phyloP scores from a whole-genome alignment of 2,888 invertebrate genomes.

The Perithous albicinctus region DNA sequence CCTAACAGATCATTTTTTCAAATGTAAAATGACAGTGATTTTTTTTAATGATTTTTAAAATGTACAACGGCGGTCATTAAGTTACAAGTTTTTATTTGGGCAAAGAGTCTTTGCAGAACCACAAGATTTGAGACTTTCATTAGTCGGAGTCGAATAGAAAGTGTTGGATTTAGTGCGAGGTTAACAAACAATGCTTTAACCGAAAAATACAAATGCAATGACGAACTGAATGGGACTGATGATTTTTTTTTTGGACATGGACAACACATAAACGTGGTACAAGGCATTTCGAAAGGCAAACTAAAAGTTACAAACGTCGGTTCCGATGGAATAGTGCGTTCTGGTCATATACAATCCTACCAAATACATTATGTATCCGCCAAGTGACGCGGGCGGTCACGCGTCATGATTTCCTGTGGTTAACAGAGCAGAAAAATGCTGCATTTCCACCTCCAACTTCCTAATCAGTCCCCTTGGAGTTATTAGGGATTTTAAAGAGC shows the following conservation, averaged over 20 bases:
- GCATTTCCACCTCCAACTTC: background rate
- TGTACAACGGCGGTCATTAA: too few relatives aligned
- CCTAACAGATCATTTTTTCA: too few relatives aligned
- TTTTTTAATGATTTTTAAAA: too few relatives aligned
- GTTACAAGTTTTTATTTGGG: too few relatives aligned
- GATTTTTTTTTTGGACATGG: background rate
- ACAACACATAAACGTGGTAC: background rate
- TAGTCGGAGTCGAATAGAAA: too few relatives aligned
- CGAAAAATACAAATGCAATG: too few relatives aligned
- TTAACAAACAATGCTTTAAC: too few relatives aligned
- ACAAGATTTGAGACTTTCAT: too few relatives aligned
- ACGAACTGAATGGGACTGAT: too few relatives aligned
- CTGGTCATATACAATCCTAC: background rate
- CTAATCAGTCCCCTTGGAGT: background rate
- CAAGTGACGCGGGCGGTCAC: slow-evolving; percentile 23
- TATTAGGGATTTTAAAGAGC: background rate
- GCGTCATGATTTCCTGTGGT: slow-evolving; percentile 46
- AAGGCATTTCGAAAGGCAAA: slow-evolving; percentile 23
- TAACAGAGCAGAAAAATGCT: slow-evolving; percentile 72
- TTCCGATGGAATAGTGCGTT: background rate
- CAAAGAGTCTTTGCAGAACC: too few relatives aligned
- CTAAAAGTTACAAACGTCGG: background rate
- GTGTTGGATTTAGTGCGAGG: too few relatives aligned
- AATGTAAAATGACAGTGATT: too few relatives aligned
- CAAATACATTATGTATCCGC: slow-evolving; percentile 16